Base-by-base conservation (phyloP, 2,113 vertebrate species). In the Hystrix cristata region DNA sequence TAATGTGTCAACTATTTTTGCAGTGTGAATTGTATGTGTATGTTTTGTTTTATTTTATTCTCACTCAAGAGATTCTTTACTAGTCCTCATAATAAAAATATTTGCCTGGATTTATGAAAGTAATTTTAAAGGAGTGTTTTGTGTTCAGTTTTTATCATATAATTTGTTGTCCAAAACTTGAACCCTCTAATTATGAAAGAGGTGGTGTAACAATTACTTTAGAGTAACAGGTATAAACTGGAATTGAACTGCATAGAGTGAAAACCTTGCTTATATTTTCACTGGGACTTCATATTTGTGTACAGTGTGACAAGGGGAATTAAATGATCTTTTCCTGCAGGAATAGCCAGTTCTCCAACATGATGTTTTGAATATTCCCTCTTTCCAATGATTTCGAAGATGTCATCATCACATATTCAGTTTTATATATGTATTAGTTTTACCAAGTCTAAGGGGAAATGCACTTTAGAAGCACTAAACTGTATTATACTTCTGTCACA, bases 401-500 rank as follows among this genome's bases (percentile, higher is more conserved):
- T 46, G 67, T 18, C 15, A 83, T 38, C 25, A 53, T 19, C 25
- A 67, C 25, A 59, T 21, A 23, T 62, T 29, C 72, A 65, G 23
- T 59, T 80, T 29, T 48, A 65, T 81, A 46, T 13, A 16, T 25
- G 6, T 3, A 31, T 74, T 14, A 6, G 2, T 2, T 31, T 46
- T 78, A 86, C 72, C 18, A 94, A 55, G 31, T 79, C 69, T 82
- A 51, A 78, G 27, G 79, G 57, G 80, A 96, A 87, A 94, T 57
- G 25, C 4, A 46, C 21, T 97, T 96, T 95, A 95, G 71, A 96
- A 94, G 7, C 31, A 91, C 43, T 64, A n/a, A 95, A 90, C 34
- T 21, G 69, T 74, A 23, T 93, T 89, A 67, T 95, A 62, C 84
- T 97, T 93, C n/a, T 95, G 46, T 79, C 95, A 97, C 95, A 85